Evolutionary conservation across 1,140 invertebrate species (phyloP).

Genomic region (Tetraneura akinire): DNA sequence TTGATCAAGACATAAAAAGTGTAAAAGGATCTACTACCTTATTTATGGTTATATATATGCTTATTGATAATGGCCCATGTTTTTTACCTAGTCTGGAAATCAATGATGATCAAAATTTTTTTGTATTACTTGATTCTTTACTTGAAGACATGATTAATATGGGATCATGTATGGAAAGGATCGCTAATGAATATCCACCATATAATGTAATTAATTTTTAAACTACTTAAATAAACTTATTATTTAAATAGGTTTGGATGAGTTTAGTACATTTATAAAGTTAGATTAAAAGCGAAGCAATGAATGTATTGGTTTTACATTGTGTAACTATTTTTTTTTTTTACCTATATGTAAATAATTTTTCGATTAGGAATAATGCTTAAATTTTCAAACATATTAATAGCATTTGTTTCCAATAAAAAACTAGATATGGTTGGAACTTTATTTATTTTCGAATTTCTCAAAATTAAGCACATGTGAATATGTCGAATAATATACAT

Average conservation of each 20-base stretch:
- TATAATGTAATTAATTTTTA: constrained; percentile 24
- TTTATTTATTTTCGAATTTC: no score
- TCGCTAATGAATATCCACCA: background rate
- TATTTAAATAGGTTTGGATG: background rate
- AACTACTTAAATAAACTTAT: background rate
- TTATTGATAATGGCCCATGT: background rate
- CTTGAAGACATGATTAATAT: constrained; percentile 18
- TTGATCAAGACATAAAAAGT: background rate
- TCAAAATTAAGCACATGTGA: no score
- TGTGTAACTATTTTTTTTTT: no score
- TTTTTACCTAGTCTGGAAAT: constrained; percentile 38
- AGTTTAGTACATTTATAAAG: no score
- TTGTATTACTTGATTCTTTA: constrained; percentile 3
- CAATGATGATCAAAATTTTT: background rate
- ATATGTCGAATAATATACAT: no score
- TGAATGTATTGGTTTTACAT: no score
- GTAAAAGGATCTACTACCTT: background rate
- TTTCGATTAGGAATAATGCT: no score
- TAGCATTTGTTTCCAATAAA: no score
- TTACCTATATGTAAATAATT: no score
- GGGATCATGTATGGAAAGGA: constrained; percentile 19
- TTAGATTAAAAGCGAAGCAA: no score
- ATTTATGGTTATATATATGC: constrained; percentile 6
- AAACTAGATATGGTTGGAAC: no score
- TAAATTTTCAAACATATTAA: no score